Evolutionary conservation across 2,888 invertebrate species (phyloP).

Genomic region (Herminia tarsipennalis): DNA sequence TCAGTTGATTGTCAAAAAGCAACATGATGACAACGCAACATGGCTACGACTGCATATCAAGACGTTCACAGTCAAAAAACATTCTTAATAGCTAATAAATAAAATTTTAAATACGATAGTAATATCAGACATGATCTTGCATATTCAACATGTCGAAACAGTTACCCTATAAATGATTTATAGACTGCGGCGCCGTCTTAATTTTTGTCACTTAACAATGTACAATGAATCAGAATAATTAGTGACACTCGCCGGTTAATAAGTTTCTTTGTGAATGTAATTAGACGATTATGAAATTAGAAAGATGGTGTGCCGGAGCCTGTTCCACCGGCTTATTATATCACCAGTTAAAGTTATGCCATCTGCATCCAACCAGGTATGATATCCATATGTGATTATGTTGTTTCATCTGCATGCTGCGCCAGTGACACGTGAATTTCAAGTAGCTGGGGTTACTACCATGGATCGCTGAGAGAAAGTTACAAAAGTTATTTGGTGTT

Average conservation of each 20-base stretch:
- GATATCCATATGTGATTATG: slow-evolving; percentile 32
- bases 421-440: slow-evolving; percentile 31
- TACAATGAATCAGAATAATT: slow-evolving; percentile 70
- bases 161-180: slow-evolving; percentile 80
- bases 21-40: slow-evolving; percentile 71
- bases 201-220: slow-evolving; percentile 72
- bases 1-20: slow-evolving; percentile 78
- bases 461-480: slow-evolving; percentile 62
- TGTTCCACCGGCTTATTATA: slow-evolving; percentile 35
- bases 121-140: slow-evolving; percentile 61
- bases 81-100: slow-evolving; percentile 57
- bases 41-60: slow-evolving; percentile 44
- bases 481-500: slow-evolving; percentile 57
- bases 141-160: slow-evolving; percentile 68
- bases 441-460: slow-evolving; percentile 34
- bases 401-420: slow-evolving; percentile 31
- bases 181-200: slow-evolving; percentile 66
- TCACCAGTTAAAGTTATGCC: slow-evolving; percentile 28
- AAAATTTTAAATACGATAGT: slow-evolving; percentile 48
- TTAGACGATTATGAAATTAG: slow-evolving; percentile 41
- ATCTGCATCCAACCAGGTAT: slow-evolving; percentile 25
- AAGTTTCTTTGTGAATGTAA: slow-evolving; percentile 36
- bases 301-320: slow-evolving; percentile 35
- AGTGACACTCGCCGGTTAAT: slow-evolving; percentile 52
- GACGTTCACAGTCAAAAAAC: slow-evolving; percentile 50